Conservation (phyloP, 2,888 invertebrate genomes). For the Monochamus alternatus region DNA sequence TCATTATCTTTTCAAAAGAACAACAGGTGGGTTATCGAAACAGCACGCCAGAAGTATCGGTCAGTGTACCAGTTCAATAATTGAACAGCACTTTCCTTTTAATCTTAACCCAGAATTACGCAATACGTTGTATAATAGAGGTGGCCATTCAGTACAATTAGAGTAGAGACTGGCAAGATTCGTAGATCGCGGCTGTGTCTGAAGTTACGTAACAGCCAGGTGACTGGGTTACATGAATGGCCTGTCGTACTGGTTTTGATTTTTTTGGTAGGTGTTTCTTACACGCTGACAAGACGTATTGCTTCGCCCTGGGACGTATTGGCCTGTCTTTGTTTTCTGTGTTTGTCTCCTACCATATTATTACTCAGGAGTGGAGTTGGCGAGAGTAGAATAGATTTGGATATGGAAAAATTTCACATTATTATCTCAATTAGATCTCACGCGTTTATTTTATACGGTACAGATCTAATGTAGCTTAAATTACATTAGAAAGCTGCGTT, state of each 20-base stretch:
- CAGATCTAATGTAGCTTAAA: neutral
- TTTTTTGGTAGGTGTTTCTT: conserved; percentile 10
- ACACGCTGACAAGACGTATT: neutral
- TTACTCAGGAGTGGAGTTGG: too few relatives aligned
- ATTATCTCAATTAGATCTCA: too few relatives aligned
- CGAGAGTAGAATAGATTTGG: too few relatives aligned
- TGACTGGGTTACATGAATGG: conserved; percentile 11
- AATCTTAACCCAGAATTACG: conserved; percentile 9
- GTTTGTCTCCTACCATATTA: too few relatives aligned
- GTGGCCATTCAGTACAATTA: conserved; percentile 26
- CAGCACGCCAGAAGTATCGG: neutral
- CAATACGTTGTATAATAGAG: conserved; percentile 31
- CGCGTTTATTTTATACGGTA: too few relatives aligned
- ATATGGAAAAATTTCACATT: too few relatives aligned
- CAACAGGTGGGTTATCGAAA: too few relatives aligned
- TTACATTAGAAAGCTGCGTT: neutral
- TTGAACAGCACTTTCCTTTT: neutral
- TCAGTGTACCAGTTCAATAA: neutral
- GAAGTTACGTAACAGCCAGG: conserved; percentile 4
- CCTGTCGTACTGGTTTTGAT: conserved; percentile 11
- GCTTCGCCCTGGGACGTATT: neutral
- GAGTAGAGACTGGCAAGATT: conserved; percentile 28
- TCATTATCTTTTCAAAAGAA: too few relatives aligned
- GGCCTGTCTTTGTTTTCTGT: neutral
- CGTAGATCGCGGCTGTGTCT: neutral